Evolutionary conservation across 2,888 invertebrate genomes (phyloP).

Genomic region (Orchesella flavescens): DNA sequence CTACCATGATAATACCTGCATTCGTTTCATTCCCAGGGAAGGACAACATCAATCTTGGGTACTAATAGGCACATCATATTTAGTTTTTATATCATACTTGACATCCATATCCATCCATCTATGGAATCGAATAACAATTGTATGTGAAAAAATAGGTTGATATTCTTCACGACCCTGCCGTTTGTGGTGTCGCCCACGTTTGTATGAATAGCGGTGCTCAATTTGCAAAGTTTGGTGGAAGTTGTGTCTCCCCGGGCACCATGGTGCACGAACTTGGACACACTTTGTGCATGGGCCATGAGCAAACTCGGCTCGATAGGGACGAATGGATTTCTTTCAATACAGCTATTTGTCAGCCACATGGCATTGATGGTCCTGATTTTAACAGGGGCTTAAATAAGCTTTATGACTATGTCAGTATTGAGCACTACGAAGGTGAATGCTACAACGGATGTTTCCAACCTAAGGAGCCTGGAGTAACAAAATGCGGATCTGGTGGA

Average conservation of each 20-base stretch:
- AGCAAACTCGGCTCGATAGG: slow-evolving; percentile 67
- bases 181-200: slow-evolving; percentile 69
- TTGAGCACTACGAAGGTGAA: slow-evolving; percentile 71
- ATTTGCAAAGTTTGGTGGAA: slow-evolving; percentile 70
- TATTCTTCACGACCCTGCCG: slow-evolving; percentile 66
- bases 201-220: slow-evolving; percentile 69
- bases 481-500: slow-evolving; percentile 71
- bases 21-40: slow-evolving; percentile 68
- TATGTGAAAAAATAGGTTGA: too few relatives aligned
- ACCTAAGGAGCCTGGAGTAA: slow-evolving; percentile 66
- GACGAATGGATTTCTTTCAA: slow-evolving; percentile 69
- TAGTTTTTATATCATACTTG: too few relatives aligned
- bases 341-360: slow-evolving; percentile 65
- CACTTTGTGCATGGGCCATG: slow-evolving; percentile 66
- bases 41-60: slow-evolving; percentile 63
- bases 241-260: slow-evolving; percentile 69
- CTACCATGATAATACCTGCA: slow-evolving; percentile 69
- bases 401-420: slow-evolving; percentile 70
- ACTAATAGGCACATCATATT: slow-evolving; percentile 36
- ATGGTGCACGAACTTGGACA: slow-evolving; percentile 65
- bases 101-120: too few relatives aligned
- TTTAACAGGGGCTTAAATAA: slow-evolving; percentile 67
- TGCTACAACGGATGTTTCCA: slow-evolving; percentile 70
- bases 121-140: too few relatives aligned
- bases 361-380: slow-evolving; percentile 64